A percentile compares a stretch with the other conserved stretches of the same genome.
Evolutionary conservation across 2,797 vertebrate species (phyloP).

Genomic region (Danionella dracula): DNA sequence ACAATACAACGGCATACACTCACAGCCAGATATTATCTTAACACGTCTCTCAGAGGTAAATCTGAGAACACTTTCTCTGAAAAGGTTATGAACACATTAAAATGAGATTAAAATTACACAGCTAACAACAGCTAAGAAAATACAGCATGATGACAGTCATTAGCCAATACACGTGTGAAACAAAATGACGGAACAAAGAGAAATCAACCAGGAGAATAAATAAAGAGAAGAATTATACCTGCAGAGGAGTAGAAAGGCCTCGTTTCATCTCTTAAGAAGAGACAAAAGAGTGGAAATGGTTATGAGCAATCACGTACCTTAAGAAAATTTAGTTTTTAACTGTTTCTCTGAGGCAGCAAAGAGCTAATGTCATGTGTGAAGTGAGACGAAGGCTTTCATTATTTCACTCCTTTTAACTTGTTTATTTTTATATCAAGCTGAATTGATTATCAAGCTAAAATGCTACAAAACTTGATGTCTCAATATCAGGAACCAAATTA

Average conservation of each 20-base stretch:
- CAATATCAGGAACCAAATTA: too few species aligned
- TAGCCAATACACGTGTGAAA: conserved; percentile 5
- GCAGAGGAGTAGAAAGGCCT: neutral
- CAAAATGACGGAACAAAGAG: conserved; percentile 7
- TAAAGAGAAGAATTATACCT: neutral
- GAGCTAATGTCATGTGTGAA: neutral
- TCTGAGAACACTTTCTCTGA: neutral
- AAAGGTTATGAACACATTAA: conserved; percentile 18
- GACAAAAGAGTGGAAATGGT: neutral
- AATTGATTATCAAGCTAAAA: too few species aligned
- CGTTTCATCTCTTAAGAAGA: neutral
- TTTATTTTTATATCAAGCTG: too few species aligned
- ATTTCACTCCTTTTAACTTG: too few species aligned
- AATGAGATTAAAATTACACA: conserved; percentile 5
- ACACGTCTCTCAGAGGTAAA: neutral
- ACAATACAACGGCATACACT: neutral
- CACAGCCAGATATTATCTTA: neutral
- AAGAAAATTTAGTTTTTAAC: neutral
- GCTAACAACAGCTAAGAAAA: neutral
- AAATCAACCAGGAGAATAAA: neutral
- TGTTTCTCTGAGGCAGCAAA: neutral
- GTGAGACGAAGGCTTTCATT: neutral
- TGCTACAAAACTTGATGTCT: too few species aligned
- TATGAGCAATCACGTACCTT: neutral
- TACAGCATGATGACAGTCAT: conserved; percentile 10